These are phyloP conservation scores for Polypedilum pembai DNA, from an alignment of 1,140 invertebrate species.

Conservation along the genomic window DNA sequence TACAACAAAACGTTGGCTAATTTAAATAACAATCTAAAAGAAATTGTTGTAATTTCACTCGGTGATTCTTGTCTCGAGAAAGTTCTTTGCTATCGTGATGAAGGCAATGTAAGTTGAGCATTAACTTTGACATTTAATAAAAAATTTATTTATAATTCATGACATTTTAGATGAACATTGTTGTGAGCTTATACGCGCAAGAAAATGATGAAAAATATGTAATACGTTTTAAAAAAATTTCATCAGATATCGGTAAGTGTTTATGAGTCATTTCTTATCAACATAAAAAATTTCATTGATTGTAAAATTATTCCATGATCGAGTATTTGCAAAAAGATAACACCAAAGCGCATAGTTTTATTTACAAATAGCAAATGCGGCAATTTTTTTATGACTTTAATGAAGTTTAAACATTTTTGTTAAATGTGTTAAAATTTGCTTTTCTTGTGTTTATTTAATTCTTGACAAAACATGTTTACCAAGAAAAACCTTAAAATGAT, in stretches of 20 bases:
- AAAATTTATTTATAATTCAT: neutral
- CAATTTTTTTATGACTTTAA: too few species aligned
- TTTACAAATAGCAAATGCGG: too few species aligned
- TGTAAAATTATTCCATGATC: too few species aligned
- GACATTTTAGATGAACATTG: conserved; percentile 22
- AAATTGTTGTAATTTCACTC: neutral
- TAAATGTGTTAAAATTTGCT: too few species aligned
- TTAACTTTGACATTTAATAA: neutral
- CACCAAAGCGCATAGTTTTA: too few species aligned
- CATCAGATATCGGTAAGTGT: neutral
- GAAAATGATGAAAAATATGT: neutral
- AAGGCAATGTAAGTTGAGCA: neutral
- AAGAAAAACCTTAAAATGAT: too few species aligned
- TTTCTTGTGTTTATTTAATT: too few species aligned
- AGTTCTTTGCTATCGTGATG: conserved; percentile 12
- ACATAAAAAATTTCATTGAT: too few species aligned
- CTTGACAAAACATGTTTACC: too few species aligned
- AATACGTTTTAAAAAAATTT: conserved; percentile 20
- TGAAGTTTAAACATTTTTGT: too few species aligned
- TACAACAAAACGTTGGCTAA: neutral
- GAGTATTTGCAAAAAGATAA: too few species aligned
- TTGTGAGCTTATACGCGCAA: neutral
- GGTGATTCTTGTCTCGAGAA: neutral
- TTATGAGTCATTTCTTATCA: too few species aligned
- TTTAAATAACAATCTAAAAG: neutral